These are phyloP conservation scores for Gymnocypris eckloni DNA, from an alignment of 2,797 vertebrate species.

Conservation along the genomic window DNA sequence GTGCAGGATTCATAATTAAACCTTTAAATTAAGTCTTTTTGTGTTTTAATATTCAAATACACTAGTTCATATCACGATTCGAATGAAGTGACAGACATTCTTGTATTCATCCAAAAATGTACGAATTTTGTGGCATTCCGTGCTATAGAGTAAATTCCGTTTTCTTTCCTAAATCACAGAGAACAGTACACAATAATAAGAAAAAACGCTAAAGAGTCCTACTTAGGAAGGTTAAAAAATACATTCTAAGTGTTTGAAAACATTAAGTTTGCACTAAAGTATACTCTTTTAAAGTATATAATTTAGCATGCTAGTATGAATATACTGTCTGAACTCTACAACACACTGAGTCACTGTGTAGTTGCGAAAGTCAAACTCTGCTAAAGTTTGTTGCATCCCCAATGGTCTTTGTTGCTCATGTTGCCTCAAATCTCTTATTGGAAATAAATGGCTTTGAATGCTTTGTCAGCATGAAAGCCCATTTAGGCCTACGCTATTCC, in stretches of 20 bases:
- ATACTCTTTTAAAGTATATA: background rate
- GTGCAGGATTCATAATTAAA: no score
- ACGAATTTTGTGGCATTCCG: no score
- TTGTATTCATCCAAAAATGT: no score
- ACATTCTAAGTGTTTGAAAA: background rate
- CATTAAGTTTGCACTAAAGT: background rate
- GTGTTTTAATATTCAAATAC: no score
- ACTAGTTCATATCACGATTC: no score
- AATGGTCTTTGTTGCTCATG: slow-evolving; percentile 29
- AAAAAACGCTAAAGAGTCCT: background rate
- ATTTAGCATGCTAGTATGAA: background rate
- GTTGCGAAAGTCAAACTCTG: background rate
- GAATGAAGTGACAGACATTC: no score
- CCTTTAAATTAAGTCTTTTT: no score
- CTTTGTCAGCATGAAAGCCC: background rate
- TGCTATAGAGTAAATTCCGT: no score
- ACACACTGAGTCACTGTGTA: background rate
- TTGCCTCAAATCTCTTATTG: slow-evolving; percentile 51
- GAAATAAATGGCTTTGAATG: background rate
- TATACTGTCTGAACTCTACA: background rate
- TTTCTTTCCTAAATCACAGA: no score
- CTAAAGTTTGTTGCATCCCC: slow-evolving; percentile 2
- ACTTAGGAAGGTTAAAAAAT: background rate
- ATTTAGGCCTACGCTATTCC: background rate
- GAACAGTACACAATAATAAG: no score